Base-by-base conservation (phyloP, 2,888 invertebrate species). In the Lasioglossum lativentre region DNA sequence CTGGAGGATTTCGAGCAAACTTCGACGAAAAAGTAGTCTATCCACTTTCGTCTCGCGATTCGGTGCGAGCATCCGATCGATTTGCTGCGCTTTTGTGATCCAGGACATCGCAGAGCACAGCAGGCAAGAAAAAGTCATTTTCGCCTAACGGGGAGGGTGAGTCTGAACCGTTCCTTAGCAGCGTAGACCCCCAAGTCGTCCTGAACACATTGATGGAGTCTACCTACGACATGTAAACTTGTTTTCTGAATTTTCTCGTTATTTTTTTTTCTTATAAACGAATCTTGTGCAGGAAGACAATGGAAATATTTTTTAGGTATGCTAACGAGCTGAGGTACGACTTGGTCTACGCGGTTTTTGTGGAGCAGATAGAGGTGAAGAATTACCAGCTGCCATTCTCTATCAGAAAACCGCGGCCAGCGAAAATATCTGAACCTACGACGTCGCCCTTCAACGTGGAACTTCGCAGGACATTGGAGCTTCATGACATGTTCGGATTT, bases 151-250 rank as follows among this genome's bases (percentile, higher is more conserved):
- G 45, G 40, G 14, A 14, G 63, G 56, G 38, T 10, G 10, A 27
- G 2, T 14, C 4, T 4, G 1, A 34, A 27, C 38, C 63, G 85
- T 75, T 72, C 19, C 68, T 19, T 34, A 70, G 42, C 30, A 70
- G 42, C 66, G 42, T 52, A 70, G 66, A 86, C 72, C 77, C 85
- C 5, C 23, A 45, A 14, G 42, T 73, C 6, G 78, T 89, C 72
- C 83, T 94, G 38, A 75, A 91, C 42, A 70, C 80, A 42, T 89
- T 94, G 56, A 87, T 93, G 1, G 87, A 91, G 12, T 89, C 92
- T 8, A 92, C 92, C 30, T 93, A 92, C 79, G 76, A 83, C 34
- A 91, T 93, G 94, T 93, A 83, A 83, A 87, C 88, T 75, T 45
- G 5, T 42, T 40, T 12, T 16, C 16, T 8, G 34, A 63, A 63